phyloP scores from a whole-genome alignment of 2,797 vertebrate species.

The Linurgus olivaceus region DNA sequence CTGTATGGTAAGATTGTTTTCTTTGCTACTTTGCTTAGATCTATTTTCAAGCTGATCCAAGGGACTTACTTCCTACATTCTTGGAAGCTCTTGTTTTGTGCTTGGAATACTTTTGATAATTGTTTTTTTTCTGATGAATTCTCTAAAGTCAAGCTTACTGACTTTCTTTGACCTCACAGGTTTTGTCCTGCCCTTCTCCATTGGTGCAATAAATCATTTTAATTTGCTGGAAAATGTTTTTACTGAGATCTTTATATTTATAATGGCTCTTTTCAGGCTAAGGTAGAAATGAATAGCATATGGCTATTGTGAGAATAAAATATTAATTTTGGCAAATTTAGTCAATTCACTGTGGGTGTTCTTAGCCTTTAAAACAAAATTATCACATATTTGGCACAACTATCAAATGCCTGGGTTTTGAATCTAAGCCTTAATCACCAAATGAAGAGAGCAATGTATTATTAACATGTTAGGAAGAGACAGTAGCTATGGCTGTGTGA shows the following conservation, averaged over 20 bases:
- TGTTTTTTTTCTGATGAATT: neutral
- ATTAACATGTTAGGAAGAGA: slow-evolving; percentile 10
- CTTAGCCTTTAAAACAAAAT: slow-evolving; percentile 63
- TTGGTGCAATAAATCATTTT: slow-evolving; percentile 42
- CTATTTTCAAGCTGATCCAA: neutral
- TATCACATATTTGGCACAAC: slow-evolving; percentile 60
- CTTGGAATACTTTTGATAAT: neutral
- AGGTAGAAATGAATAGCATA: slow-evolving; percentile 68
- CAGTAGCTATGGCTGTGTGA: neutral
- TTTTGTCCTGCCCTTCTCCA: slow-evolving; percentile 11
- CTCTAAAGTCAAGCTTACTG: neutral
- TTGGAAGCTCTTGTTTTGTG: slow-evolving; percentile 10
- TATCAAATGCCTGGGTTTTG: slow-evolving; percentile 29
- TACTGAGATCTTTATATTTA: slow-evolving; percentile 45
- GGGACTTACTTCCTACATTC: slow-evolving; percentile 11
- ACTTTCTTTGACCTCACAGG: slow-evolving; percentile 18
- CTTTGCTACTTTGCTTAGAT: neutral
- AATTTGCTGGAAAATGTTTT: slow-evolving; percentile 57
- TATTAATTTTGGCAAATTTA: slow-evolving; percentile 69
- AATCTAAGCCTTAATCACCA: slow-evolving; percentile 48
- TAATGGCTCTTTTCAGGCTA: slow-evolving; percentile 57
- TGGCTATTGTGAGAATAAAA: slow-evolving; percentile 63
- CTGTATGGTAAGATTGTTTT: neutral
- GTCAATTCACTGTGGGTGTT: slow-evolving; percentile 59
- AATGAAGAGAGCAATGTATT: slow-evolving; percentile 30